Evolutionary conservation across 2,797 vertebrate species (phyloP).

Genomic region (Oreochromis mossambicus): DNA sequence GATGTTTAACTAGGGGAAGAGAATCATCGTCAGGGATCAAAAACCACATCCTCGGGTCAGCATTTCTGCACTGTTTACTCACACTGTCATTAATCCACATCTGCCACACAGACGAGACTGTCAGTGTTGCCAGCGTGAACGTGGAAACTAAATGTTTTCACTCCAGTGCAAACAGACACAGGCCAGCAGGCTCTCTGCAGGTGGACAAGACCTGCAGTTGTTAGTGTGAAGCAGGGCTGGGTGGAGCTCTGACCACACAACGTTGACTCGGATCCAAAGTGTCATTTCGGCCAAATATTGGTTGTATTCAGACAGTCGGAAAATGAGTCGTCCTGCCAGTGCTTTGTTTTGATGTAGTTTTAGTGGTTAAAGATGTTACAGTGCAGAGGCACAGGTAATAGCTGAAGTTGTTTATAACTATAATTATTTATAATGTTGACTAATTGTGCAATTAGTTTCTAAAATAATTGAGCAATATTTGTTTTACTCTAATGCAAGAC

Average conservation of each 20-base stretch:
- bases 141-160: conserved; percentile 52
- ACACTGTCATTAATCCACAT: background rate
- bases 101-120: conserved; percentile 17
- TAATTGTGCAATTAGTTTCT: background rate
- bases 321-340: background rate
- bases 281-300: background rate
- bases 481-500: background rate
- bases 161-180: conserved; percentile 20
- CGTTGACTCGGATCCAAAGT: background rate
- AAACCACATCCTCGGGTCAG: background rate
- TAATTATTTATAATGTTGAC: background rate
- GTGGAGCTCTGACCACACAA: background rate
- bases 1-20: background rate
- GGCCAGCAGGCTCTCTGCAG: conserved; percentile 11
- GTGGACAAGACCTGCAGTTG: background rate
- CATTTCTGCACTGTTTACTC: conserved; percentile 5
- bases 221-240: background rate
- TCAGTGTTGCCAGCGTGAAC: background rate
- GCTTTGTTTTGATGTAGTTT: background rate
- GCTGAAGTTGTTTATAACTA: background rate
- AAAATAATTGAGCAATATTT: background rate
- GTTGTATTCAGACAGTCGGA: background rate
- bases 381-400: background rate
- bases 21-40: background rate
- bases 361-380: background rate